Conservation (phyloP, 2,888 invertebrate species). For the Synergus itoensis region DNA sequence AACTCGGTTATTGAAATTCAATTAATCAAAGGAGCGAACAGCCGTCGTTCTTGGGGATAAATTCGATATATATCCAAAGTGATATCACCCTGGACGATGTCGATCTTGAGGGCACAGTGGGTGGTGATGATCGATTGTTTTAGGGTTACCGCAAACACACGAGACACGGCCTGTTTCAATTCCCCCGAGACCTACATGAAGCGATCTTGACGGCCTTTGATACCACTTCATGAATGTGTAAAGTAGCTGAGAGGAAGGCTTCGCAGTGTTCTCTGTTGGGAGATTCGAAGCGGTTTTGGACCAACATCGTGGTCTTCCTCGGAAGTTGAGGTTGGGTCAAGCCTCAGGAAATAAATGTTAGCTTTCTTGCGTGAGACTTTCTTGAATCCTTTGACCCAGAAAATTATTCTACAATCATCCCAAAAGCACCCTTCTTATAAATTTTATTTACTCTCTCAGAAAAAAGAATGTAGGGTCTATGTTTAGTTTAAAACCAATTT, state of each 20-base stretch:
- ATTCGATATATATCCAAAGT: conserved; percentile 54
- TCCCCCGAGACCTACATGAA: conserved; percentile 64
- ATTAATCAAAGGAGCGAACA: conserved; percentile 68
- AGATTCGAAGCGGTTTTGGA: not conserved
- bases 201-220: conserved; percentile 73
- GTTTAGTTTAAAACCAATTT: no score
- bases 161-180: conserved; percentile 68
- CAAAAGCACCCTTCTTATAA: not conserved
- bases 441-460: not conserved
- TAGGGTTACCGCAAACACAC: conserved; percentile 74
- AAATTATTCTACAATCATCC: not conserved
- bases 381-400: not conserved
- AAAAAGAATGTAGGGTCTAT: no score
- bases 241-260: conserved; percentile 59
- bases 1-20: conserved; percentile 66
- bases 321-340: not conserved
- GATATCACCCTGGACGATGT: conserved; percentile 61
- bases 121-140: conserved; percentile 74
- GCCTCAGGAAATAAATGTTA: not conserved
- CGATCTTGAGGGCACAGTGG: conserved; percentile 64
- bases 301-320: conserved; percentile 33
- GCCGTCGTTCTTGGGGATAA: conserved; percentile 49
- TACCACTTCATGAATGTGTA: conserved; percentile 75
- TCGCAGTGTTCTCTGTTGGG: not conserved
- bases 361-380: not conserved